These are phyloP conservation scores for Aphis gossypii DNA, from an alignment of 1,140 invertebrate species.

Conservation along the genomic window DNA sequence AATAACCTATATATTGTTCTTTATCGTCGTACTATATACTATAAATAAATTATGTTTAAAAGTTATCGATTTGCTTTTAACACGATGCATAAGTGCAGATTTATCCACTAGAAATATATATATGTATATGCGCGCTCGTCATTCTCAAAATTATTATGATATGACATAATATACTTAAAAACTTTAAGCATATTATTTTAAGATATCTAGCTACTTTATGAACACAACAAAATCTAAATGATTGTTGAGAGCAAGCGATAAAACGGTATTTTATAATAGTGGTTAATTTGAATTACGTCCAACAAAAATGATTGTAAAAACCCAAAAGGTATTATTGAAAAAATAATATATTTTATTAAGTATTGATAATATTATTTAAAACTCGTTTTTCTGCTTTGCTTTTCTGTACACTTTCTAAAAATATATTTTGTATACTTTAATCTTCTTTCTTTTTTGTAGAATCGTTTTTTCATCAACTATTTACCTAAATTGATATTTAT, in stretches of 20 bases:
- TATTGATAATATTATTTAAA: not conserved
- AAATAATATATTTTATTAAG: not conserved
- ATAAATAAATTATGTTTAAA: not conserved
- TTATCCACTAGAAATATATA: not conserved
- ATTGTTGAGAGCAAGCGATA: not conserved
- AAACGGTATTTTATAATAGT: not conserved
- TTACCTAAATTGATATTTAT: not conserved
- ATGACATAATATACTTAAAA: not conserved
- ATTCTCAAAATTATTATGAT: not conserved
- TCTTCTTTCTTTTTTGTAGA: not conserved
- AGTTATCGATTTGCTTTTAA: not conserved
- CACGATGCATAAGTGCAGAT: not conserved
- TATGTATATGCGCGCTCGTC: not conserved
- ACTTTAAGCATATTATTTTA: not conserved
- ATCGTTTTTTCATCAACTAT: not conserved
- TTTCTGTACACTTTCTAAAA: not conserved
- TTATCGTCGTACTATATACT: not conserved
- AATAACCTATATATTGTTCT: not conserved
- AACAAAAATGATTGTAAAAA: not conserved
- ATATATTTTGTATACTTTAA: not conserved
- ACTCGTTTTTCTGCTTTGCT: not conserved
- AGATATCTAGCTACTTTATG: not conserved
- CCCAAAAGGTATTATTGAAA: not conserved
- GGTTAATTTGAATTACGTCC: not conserved
- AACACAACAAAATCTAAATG: not conserved